phyloP scores from a whole-genome alignment of 2,888 invertebrate genomes.

The Eustalomyia histrio region DNA sequence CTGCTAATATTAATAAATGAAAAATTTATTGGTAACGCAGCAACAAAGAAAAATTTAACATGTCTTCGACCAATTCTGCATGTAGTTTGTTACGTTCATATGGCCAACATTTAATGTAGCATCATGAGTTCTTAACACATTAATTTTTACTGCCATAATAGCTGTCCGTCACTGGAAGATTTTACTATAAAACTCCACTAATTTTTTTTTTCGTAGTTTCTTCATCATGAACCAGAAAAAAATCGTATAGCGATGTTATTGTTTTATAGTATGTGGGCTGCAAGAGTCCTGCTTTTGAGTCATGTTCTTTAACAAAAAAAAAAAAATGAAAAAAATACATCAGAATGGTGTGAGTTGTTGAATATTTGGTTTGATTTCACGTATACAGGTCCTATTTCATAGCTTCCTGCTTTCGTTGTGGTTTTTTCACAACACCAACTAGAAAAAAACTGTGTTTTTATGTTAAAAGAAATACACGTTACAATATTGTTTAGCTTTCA shows the following conservation, averaged over 20 bases:
- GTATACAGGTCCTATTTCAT: constrained; percentile 49
- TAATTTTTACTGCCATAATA: too few species aligned
- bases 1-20: too few species aligned
- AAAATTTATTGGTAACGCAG: too few species aligned
- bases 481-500: constrained; percentile 36
- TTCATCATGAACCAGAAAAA: background rate
- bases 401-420: constrained; percentile 44
- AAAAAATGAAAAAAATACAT: constrained; percentile 10
- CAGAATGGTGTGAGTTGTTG: constrained; percentile 30
- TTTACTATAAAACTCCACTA: background rate
- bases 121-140: too few species aligned
- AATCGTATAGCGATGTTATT: background rate
- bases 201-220: background rate
- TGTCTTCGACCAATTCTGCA: too few species aligned
- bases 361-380: constrained; percentile 33
- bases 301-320: constrained; percentile 25
- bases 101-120: too few species aligned
- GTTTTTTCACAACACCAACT: constrained; percentile 25
- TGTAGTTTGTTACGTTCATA: too few species aligned
- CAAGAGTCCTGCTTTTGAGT: constrained; percentile 47
- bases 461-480: constrained; percentile 34
- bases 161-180: too few species aligned
- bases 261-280: background rate
- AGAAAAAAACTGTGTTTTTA: constrained; percentile 56
- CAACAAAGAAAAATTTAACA: too few species aligned